Percentiles rank a stretch among this genome's conserved stretches.
phyloP scores from a whole-genome alignment of 2,797 vertebrate species.

The Nyctibius grandis region DNA sequence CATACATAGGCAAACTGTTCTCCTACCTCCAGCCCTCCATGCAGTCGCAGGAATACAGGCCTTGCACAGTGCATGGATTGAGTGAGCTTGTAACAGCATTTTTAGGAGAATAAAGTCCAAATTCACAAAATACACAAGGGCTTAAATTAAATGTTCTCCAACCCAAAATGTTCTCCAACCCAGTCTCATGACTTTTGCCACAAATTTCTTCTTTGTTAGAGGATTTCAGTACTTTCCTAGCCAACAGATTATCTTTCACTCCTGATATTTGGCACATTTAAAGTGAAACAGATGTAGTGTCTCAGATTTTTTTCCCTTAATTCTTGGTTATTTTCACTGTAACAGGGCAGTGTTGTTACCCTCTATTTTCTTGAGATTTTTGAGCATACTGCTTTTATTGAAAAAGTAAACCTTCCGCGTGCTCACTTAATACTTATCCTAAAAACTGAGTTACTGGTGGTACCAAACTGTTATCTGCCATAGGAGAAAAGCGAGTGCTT shows the following conservation, averaged over 20 bases:
- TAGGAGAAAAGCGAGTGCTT: neutral
- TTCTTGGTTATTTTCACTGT: neutral
- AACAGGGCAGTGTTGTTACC: neutral
- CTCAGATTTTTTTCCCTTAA: neutral
- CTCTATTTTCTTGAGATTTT: neutral
- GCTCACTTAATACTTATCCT: neutral
- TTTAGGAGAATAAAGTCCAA: neutral
- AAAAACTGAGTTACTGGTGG: neutral
- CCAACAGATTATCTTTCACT: neutral
- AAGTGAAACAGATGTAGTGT: neutral
- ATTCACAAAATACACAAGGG: neutral
- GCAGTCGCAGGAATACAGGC: rapidly evolving
- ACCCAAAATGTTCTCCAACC: neutral
- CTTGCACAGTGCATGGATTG: neutral
- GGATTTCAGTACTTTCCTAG: neutral
- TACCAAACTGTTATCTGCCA: neutral
- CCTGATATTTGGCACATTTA: neutral
- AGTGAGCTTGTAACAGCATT: neutral
- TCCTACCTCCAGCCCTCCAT: neutral
- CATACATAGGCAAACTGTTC: neutral
- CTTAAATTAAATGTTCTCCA: neutral
- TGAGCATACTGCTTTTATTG: neutral
- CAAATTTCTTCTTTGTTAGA: neutral
- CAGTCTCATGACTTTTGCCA: neutral
- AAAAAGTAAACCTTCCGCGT: neutral